Evolutionary conservation across 2,113 vertebrate species (phyloP), one percentile per base, ranked within the genome.

Genomic region (Accipiter cooperii): DNA sequence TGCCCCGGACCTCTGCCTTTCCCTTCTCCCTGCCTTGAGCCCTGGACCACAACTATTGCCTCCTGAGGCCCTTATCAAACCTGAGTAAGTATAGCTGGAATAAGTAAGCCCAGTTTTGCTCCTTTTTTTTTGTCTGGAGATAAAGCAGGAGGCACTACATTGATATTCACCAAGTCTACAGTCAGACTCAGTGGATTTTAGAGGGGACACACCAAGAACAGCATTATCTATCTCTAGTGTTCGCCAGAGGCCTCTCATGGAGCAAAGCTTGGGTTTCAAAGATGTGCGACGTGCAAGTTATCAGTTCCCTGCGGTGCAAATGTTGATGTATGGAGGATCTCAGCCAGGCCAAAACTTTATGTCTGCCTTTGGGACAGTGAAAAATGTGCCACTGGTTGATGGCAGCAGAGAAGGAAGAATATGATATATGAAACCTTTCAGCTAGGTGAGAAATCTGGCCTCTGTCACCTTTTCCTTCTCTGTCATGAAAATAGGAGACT

Each of bases 171-270:
- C 47, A 18, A 31, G 13, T 9, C 20, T 79, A 40, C 38, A 26
- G 61, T 17, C 61, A 40, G 44, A 64, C 19, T 20, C n/a, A 2
- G 63, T 6, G 13, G 71, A 17, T 85, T 65, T 63, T 22, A 47
- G 55, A 77, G 52, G 22, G 36, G 66, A 49, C 1, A 0, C 47
- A 19, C 15, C 3, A 5, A 47, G 55, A 34, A 25, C 15, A 29
- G 63, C 4, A 0, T 73, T 55, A 54, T 47, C 40, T 20, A 33
- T 13, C 40, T 33, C 58, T 11, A 8, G 2, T 0, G 4, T 20
- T 60, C 3, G 3, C 52, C 38, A 55, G 75, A 60, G 52, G 58
- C 47, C 40, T 46, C 74, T 85, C 47, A 14, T 0, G 44, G 75
- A 52, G 66, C 65, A 75, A 78, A 68, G 42, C 66, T 24, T 6